A percentile compares a stretch with the other conserved stretches of the same genome.
Evolutionary conservation across 1,140 invertebrate genomes (phyloP).

Genomic region (Andrena cerasifolii): DNA sequence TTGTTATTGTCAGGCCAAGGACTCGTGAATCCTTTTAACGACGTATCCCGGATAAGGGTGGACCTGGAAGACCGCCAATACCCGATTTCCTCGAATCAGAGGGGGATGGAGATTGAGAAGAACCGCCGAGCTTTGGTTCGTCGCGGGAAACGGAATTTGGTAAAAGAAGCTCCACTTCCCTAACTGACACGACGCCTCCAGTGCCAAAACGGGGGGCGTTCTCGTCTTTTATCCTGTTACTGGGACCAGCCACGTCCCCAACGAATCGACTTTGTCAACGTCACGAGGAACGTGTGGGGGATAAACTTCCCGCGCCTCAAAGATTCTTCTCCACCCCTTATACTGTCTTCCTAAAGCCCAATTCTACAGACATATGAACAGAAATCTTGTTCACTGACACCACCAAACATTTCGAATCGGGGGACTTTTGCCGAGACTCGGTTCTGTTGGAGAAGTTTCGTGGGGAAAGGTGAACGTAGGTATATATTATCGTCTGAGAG

Average conservation of each 20-base stretch:
- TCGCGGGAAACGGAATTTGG: constrained; percentile 28
- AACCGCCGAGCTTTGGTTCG: neutral
- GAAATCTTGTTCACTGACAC: no score
- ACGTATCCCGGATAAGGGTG: constrained; percentile 54
- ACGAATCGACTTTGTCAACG: constrained; percentile 28
- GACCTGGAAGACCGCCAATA: constrained; percentile 59
- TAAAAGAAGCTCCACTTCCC: constrained; percentile 32
- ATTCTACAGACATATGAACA: no score
- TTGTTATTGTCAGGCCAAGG: constrained; percentile 56
- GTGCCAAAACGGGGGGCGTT: constrained; percentile 47
- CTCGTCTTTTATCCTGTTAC: constrained; percentile 46
- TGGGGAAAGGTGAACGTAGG: neutral
- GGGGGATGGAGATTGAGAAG: constrained; percentile 20
- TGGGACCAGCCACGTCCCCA: constrained; percentile 6
- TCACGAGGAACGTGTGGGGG: constrained; percentile 46
- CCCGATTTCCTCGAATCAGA: constrained; percentile 52
- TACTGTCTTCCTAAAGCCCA: neutral
- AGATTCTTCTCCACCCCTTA: neutral
- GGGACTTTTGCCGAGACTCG: no score
- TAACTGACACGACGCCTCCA: constrained; percentile 13
- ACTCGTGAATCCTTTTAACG: constrained; percentile 62
- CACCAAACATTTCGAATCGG: no score
- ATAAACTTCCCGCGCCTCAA: neutral
- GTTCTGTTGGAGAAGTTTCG: neutral
- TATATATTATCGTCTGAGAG: constrained; percentile 13